phyloP scores from a whole-genome alignment of 2,888 invertebrate species.

The Plutella xylostella region DNA sequence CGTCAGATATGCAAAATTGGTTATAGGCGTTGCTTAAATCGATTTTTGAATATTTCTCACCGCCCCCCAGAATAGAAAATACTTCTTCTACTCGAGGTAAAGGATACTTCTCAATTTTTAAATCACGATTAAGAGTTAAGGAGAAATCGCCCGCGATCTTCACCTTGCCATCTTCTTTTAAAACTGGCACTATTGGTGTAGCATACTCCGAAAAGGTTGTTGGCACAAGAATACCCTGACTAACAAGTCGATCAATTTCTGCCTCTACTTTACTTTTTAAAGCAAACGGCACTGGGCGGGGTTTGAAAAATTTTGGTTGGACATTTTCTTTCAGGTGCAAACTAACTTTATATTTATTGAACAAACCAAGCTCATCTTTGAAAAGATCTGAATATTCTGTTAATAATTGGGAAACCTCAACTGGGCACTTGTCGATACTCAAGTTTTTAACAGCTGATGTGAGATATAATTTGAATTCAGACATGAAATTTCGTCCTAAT shows the following conservation, averaged over 20 bases:
- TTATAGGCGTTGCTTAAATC: constrained; percentile 17
- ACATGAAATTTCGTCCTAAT: constrained; percentile 13
- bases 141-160: constrained; percentile 21
- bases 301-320: constrained; percentile 15
- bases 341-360: constrained; percentile 11
- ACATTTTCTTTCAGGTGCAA: constrained; percentile 8
- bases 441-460: neutral
- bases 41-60: constrained; percentile 19
- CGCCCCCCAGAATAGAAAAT: constrained; percentile 19
- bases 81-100: constrained; percentile 21
- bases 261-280: constrained; percentile 18
- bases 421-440: neutral
- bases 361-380: constrained; percentile 9
- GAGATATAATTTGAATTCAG: constrained; percentile 1
- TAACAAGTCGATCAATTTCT: constrained; percentile 14
- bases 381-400: neutral
- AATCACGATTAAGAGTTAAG: constrained; percentile 19
- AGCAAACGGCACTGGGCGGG: constrained; percentile 21
- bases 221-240: constrained; percentile 16
- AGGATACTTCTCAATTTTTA: constrained; percentile 21
- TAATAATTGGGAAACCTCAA: neutral
- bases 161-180: constrained; percentile 15
- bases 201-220: constrained; percentile 15
- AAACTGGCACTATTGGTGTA: constrained; percentile 15
- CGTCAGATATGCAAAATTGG: constrained; percentile 14